A percentile compares a stretch with the other conserved stretches of the same genome.
phyloP scores from a whole-genome alignment of 1,140 invertebrate species.

The Neodiprion fabricii region DNA sequence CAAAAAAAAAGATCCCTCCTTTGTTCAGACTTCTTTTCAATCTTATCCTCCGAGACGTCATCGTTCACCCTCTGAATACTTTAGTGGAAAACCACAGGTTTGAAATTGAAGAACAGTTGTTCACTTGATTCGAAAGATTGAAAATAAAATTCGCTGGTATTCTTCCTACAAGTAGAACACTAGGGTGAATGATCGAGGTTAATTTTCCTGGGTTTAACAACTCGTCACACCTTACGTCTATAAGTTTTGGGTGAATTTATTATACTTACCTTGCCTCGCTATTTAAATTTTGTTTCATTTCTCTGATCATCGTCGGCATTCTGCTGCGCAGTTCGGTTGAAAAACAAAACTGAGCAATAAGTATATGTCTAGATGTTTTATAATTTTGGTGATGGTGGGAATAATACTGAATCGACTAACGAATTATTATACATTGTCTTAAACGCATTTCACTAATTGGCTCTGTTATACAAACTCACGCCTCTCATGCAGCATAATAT shows the following conservation, averaged over 20 bases:
- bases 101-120: neutral
- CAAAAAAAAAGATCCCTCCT: too few relatives aligned
- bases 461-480: neutral
- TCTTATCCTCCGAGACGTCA: too few relatives aligned
- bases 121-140: neutral
- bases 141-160: neutral
- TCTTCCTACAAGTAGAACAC: neutral
- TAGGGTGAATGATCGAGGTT: neutral
- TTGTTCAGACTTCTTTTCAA: too few relatives aligned
- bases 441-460: neutral
- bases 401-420: neutral
- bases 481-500: neutral
- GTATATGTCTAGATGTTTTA: too few relatives aligned
- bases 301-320: too few relatives aligned
- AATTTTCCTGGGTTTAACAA: neutral
- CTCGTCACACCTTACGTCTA: neutral
- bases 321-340: too few relatives aligned
- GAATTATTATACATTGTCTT: neutral
- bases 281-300: too few relatives aligned
- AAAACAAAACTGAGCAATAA: too few relatives aligned
- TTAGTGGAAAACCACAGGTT: neutral
- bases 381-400: too few relatives aligned
- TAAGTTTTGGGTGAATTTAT: neutral
- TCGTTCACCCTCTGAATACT: neutral
- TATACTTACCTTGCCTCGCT: neutral